Conservation (phyloP, 2,888 invertebrate genomes). For the Ptilodon capucinus region DNA sequence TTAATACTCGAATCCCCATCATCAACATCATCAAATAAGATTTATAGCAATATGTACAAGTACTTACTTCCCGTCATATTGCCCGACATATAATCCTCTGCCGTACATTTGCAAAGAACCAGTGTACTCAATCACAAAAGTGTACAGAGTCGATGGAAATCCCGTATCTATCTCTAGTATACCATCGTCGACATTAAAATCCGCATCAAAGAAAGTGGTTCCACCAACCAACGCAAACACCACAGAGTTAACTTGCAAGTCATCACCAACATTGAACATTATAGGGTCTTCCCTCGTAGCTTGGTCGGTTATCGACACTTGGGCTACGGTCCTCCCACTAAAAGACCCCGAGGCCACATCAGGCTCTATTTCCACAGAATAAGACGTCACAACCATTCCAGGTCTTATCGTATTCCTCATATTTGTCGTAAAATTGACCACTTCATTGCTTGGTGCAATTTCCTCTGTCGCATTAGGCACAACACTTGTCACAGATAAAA, state of each 20-base stretch:
- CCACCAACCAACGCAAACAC: background rate
- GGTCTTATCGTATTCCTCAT: conserved; percentile 46
- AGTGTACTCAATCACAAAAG: background rate
- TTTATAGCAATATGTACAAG: no score
- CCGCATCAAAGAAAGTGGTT: background rate
- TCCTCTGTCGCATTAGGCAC: background rate
- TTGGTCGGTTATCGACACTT: conserved; percentile 37
- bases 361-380: conserved; percentile 44
- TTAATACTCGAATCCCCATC: no score
- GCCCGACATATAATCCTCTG: background rate
- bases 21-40: no score
- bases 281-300: conserved; percentile 41
- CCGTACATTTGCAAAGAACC: background rate
- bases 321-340: conserved; percentile 36
- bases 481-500: background rate
- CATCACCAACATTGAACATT: background rate
- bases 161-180: background rate
- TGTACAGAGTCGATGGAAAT: background rate
- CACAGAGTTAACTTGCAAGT: background rate
- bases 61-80: background rate
- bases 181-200: background rate
- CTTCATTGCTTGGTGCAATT: background rate
- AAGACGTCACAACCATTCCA: conserved; percentile 45
- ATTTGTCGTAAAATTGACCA: background rate
- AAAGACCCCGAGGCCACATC: conserved; percentile 39